These are phyloP conservation scores for Oryzias dopingdopingensis DNA, from an alignment of 2,797 vertebrate genomes.

Conservation along the genomic window DNA sequence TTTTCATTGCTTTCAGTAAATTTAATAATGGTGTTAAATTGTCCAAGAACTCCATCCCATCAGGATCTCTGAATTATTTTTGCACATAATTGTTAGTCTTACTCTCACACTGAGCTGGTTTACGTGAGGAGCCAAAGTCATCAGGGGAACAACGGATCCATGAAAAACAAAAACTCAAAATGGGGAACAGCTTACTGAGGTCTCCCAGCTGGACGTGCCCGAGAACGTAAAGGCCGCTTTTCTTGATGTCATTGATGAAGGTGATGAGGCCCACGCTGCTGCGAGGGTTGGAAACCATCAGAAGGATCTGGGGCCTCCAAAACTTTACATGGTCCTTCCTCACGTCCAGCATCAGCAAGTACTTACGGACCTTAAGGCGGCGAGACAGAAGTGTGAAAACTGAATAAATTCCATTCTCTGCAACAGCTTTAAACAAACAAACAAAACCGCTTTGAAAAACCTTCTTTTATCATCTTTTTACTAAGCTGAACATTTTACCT, in stretches of 20 bases:
- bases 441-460: too few species aligned
- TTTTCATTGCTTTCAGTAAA: conserved; percentile 13
- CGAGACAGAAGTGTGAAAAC: neutral
- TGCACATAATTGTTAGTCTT: conserved; percentile 27
- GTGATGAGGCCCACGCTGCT: conserved; percentile 78
- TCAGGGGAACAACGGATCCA: neutral
- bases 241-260: conserved; percentile 86
- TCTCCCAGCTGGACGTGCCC: conserved; percentile 83
- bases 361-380: conserved; percentile 78
- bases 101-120: conserved; percentile 21
- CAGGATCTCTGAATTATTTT: conserved; percentile 24
- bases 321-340: conserved; percentile 87
- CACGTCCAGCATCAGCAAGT: conserved; percentile 83
- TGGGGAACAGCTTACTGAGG: conserved; percentile 67
- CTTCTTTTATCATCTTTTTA: too few species aligned
- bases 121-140: conserved; percentile 14
- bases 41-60: conserved; percentile 19
- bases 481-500: neutral
- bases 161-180: neutral
- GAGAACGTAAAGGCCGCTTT: conserved; percentile 84
- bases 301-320: conserved; percentile 84
- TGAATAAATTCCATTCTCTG: neutral
- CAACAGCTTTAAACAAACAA: too few species aligned
- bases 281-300: conserved; percentile 83
- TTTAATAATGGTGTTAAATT: conserved; percentile 30